Percentiles rank a stretch among this genome's conserved stretches.
Conservation (phyloP, 2,888 invertebrate genomes). For the Ophion slaviceki region DNA sequence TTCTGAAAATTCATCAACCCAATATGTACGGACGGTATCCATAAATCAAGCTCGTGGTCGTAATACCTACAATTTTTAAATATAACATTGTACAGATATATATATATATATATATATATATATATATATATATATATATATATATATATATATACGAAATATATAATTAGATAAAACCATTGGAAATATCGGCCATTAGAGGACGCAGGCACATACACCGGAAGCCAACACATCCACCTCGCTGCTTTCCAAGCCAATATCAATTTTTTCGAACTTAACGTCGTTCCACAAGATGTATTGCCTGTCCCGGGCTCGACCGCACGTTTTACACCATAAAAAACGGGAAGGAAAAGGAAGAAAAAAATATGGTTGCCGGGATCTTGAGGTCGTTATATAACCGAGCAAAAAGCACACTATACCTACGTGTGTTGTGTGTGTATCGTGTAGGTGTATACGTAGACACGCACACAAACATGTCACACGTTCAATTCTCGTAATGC, state of each 20-base stretch:
- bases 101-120: neutral
- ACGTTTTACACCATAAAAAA: slow-evolving; percentile 20
- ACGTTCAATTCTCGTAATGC: slow-evolving; percentile 13
- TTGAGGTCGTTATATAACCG: slow-evolving; percentile 28
- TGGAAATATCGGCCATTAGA: slow-evolving; percentile 10
- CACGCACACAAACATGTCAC: neutral
- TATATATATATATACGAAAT: neutral
- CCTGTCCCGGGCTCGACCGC: slow-evolving; percentile 47
- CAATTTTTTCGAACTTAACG: slow-evolving; percentile 62
- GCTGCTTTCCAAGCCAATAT: slow-evolving; percentile 52
- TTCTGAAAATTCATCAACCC: too few species aligned
- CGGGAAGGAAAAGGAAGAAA: neutral
- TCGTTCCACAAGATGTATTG: slow-evolving; percentile 61
- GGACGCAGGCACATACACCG: slow-evolving; percentile 14
- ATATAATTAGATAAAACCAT: neutral
- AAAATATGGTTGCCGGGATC: slow-evolving; percentile 31
- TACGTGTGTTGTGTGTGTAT: neutral
- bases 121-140: too few species aligned
- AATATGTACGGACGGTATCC: too few species aligned
- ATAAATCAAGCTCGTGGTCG: too few species aligned
- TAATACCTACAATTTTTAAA: neutral
- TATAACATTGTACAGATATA: neutral
- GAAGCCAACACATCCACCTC: slow-evolving; percentile 8
- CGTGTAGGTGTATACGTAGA: neutral
- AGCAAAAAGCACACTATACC: slow-evolving; percentile 17